Evolutionary conservation across 2,113 vertebrate genomes (phyloP).

Genomic region (sheep (Ovis aries)): ARS-UI_Ramb_v3.0 NC_056058.1:94544001-94544500

Average conservation of each 20-base stretch:
- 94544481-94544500: neutral
- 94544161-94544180: neutral
- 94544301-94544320: neutral
- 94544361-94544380: neutral
- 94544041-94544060: neutral
- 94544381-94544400: neutral
- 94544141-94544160: neutral
- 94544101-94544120: neutral
- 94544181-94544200: neutral
- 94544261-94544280: neutral
- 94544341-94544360: neutral
- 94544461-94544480: constrained; percentile 1
- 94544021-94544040: neutral
- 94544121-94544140: neutral
- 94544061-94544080: neutral
- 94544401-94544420: neutral
- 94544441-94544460: neutral
- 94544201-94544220: neutral
- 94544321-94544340: neutral
- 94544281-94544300: neutral
- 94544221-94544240: neutral
- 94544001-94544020: neutral
- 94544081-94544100: neutral
- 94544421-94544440: constrained; percentile 16
- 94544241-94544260: neutral